Evolutionary conservation across 1,140 invertebrate species (phyloP).

Genomic region (Drosophila santomea): DNA sequence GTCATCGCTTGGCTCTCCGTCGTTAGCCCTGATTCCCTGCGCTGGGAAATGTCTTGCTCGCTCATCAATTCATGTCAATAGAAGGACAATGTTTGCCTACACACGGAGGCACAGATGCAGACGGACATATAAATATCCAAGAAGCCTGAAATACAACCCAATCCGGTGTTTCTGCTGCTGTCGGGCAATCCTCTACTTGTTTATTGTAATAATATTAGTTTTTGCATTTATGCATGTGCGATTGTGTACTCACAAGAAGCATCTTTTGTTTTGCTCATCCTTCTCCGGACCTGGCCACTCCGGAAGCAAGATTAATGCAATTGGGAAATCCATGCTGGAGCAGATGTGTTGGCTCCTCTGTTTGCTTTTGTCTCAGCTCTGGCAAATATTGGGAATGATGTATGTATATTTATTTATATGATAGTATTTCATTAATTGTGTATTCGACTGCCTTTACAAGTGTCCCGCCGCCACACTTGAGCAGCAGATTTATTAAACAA

Average conservation of each 20-base stretch:
- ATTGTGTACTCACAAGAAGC: slow-evolving; percentile 43
- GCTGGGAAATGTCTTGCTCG: slow-evolving; percentile 1
- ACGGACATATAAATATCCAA: slow-evolving; percentile 24
- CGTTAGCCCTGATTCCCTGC: slow-evolving; percentile 8
- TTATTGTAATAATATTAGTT: slow-evolving; percentile 75
- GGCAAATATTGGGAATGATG: slow-evolving; percentile 38
- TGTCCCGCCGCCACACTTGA: slow-evolving; percentile 1
- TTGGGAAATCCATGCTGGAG: slow-evolving; percentile 61
- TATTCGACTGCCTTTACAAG: slow-evolving; percentile 22
- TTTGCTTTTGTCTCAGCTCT: slow-evolving; percentile 27
- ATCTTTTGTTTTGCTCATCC: slow-evolving; percentile 58
- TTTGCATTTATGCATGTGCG: slow-evolving; percentile 69
- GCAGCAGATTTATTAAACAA: slow-evolving; percentile 29
- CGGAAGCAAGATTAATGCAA: slow-evolving; percentile 74
- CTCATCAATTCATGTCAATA: slow-evolving; percentile 54
- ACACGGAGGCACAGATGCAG: slow-evolving; percentile 19
- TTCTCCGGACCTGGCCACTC: slow-evolving; percentile 25
- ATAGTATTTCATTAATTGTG: slow-evolving; percentile 47
- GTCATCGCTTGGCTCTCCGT: slow-evolving; percentile 8
- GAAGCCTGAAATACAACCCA: slow-evolving; percentile 33
- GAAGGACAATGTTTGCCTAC: slow-evolving; percentile 40
- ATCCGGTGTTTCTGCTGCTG: slow-evolving; percentile 18
- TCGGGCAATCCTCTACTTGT: slow-evolving; percentile 39
- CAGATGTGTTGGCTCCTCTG: slow-evolving; percentile 32
- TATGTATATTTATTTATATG: slow-evolving; percentile 36